Percentiles rank a stretch among this genome's conserved stretches.
These are phyloP conservation scores for Sorex maritimensis DNA, from an alignment of 2,797 vertebrate species.

Conservation along the genomic window DNA sequence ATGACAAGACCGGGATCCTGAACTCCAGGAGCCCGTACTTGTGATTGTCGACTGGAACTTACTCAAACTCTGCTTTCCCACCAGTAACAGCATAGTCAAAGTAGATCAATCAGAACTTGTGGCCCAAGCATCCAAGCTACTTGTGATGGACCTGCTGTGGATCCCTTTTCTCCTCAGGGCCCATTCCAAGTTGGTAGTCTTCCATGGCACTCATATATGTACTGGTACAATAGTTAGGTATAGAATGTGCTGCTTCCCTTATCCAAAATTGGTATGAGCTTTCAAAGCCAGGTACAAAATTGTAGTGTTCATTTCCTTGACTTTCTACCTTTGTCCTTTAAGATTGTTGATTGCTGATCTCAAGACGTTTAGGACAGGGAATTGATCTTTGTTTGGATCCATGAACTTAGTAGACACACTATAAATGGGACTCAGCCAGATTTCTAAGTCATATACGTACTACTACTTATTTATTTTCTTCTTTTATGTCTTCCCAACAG, in stretches of 20 bases:
- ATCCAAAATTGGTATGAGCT: background rate
- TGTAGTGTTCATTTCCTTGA: background rate
- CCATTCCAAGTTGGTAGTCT: slow-evolving; percentile 21
- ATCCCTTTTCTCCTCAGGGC: slow-evolving; percentile 16
- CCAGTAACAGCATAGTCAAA: background rate
- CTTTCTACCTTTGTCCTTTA: slow-evolving; percentile 37
- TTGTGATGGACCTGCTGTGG: background rate
- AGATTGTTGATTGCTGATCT: slow-evolving; percentile 8
- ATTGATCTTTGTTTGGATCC: background rate
- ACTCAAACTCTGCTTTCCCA: background rate
- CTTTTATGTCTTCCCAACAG: background rate
- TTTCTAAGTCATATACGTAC: background rate
- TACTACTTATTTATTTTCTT: slow-evolving; percentile 46
- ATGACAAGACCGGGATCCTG: background rate
- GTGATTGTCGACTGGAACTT: background rate
- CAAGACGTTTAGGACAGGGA: background rate
- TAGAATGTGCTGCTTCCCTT: slow-evolving; percentile 34
- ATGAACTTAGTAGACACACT: background rate
- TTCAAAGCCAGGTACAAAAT: background rate
- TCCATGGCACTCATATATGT: background rate
- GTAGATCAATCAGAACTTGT: background rate
- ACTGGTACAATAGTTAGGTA: background rate
- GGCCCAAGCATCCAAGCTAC: background rate
- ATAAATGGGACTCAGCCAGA: background rate
- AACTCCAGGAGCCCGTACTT: background rate